Percentiles rank a stretch among this genome's conserved stretches.
phyloP scores from a whole-genome alignment of 2,113 vertebrate species.

The Stomatorhinus ivindoensis region DNA sequence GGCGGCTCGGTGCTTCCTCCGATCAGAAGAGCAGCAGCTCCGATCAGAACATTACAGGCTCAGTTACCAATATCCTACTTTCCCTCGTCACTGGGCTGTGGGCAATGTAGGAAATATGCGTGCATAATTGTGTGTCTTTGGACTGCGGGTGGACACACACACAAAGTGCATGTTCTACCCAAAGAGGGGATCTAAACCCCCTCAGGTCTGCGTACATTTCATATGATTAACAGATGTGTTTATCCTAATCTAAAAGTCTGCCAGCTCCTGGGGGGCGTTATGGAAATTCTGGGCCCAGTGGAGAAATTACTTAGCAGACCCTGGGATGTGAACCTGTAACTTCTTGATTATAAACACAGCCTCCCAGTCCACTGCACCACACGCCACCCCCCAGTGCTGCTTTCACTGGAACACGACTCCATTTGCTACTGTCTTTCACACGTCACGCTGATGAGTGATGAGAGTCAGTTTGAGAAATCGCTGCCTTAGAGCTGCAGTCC shows the following conservation, averaged over 20 bases:
- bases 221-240: background rate
- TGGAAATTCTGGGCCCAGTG: background rate
- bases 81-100: background rate
- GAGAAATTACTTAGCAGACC: background rate
- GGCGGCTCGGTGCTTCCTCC: background rate
- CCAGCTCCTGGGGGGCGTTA: background rate
- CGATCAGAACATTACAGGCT: background rate
- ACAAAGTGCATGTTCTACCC: background rate
- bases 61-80: background rate
- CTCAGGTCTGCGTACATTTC: background rate
- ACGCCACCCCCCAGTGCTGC: background rate
- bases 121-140: background rate
- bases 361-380: background rate
- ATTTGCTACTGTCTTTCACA: background rate
- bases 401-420: background rate
- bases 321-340: background rate
- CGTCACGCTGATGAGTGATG: constrained; percentile 29
- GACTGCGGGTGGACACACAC: background rate
- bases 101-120: background rate
- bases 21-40: background rate
- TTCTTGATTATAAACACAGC: background rate
- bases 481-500: constrained; percentile 14
- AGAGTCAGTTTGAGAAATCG: constrained; percentile 17
- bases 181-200: background rate
- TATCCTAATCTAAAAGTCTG: background rate